Conservation (phyloP, 2,888 invertebrate genomes). For the Aporophyla lueneburgensis region DNA sequence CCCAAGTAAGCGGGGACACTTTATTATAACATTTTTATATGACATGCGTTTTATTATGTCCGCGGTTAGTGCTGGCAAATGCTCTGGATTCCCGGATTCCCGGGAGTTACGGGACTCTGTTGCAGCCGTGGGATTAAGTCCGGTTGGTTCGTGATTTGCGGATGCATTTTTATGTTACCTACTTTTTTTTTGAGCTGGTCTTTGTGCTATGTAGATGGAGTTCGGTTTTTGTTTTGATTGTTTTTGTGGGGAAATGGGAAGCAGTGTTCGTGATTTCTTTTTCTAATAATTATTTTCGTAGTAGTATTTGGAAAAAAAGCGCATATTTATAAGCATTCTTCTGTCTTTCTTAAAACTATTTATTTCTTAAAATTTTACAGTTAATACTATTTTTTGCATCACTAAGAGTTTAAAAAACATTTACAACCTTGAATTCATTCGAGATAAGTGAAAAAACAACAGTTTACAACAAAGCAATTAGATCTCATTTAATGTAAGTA, state of each 20-base stretch:
- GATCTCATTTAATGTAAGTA: neutral
- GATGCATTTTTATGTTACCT: slow-evolving; percentile 47
- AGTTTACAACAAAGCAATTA: too few species aligned
- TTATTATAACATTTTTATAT: slow-evolving; percentile 65
- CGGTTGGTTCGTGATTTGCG: slow-evolving; percentile 45
- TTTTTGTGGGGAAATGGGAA: neutral
- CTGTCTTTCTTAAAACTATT: neutral
- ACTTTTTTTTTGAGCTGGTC: slow-evolving; percentile 35
- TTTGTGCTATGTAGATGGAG: slow-evolving; percentile 29
- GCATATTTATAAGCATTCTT: neutral
- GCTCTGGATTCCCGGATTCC: slow-evolving; percentile 50
- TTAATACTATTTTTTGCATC: neutral
- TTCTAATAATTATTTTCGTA: rapidly evolving
- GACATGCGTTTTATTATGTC: slow-evolving; percentile 62
- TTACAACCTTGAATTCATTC: neutral
- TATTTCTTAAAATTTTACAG: too few species aligned
- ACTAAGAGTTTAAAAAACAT: neutral
- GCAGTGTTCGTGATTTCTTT: neutral
- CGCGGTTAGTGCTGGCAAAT: slow-evolving; percentile 57
- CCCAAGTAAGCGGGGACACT: slow-evolving; percentile 48
- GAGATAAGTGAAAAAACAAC: neutral
- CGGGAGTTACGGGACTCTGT: slow-evolving; percentile 39
- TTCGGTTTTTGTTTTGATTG: slow-evolving; percentile 28
- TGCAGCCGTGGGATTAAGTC: slow-evolving; percentile 53
- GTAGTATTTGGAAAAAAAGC: neutral